phyloP scores from a whole-genome alignment of 1,140 invertebrate genomes.

The Oryctes rhinoceros region DNA sequence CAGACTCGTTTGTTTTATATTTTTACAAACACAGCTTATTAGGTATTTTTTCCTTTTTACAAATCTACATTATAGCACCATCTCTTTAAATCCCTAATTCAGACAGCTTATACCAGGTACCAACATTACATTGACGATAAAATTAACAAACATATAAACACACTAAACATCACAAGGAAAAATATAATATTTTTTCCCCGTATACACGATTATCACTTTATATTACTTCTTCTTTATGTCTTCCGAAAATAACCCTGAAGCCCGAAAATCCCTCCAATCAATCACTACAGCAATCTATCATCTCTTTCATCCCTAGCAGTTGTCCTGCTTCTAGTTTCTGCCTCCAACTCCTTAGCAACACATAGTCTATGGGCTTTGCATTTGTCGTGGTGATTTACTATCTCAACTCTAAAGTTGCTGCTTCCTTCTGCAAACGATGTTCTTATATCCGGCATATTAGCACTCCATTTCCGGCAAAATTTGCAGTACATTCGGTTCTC shows the following conservation, averaged over 20 bases:
- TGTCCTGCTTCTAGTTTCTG: constrained; percentile 43
- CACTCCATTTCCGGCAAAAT: constrained; percentile 76
- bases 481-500: constrained; percentile 77
- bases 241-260: neutral
- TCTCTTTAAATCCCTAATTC: neutral
- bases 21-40: neutral
- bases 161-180: too few relatives aligned
- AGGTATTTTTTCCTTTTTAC: neutral
- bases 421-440: constrained; percentile 80
- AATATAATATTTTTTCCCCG: too few relatives aligned
- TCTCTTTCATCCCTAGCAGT: neutral
- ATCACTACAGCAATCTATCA: neutral
- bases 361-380: constrained; percentile 78
- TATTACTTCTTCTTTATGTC: too few relatives aligned
- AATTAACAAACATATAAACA: too few relatives aligned
- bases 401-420: constrained; percentile 77
- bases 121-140: neutral
- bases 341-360: constrained; percentile 62
- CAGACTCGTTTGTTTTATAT: too few relatives aligned
- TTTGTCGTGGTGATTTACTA: constrained; percentile 79
- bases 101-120: constrained; percentile 10
- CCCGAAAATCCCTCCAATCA: neutral
- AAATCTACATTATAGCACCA: neutral
- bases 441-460: constrained; percentile 72
- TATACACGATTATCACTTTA: too few relatives aligned